phyloP scores from a whole-genome alignment of 2,113 vertebrate genomes.

The Carlito syrichta region DNA sequence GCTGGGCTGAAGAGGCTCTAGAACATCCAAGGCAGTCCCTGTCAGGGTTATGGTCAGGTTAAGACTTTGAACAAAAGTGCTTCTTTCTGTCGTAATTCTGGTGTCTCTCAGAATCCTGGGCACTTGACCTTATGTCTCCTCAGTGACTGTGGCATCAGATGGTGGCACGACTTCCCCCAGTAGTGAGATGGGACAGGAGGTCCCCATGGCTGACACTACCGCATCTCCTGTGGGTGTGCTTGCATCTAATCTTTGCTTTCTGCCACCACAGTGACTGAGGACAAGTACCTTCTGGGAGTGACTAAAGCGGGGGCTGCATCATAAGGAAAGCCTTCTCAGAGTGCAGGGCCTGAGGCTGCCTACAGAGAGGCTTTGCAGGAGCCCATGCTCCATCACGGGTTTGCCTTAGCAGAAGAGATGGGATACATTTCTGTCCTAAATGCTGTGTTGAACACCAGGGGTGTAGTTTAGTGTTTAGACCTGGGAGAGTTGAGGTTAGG shows the following conservation, averaged over 20 bases:
- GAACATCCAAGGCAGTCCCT: background rate
- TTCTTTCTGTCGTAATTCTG: background rate
- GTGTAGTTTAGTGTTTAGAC: background rate
- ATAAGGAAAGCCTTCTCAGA: background rate
- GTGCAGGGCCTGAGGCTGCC: no score
- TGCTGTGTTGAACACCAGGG: background rate
- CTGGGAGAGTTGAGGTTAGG: background rate
- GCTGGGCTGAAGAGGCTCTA: background rate
- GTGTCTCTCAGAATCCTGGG: background rate
- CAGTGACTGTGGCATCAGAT: background rate
- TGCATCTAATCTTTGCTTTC: no score
- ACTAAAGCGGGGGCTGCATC: background rate
- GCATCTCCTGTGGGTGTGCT: background rate
- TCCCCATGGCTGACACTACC: background rate
- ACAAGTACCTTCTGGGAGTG: no score
- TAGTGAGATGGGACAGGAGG: no score
- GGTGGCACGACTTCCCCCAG: background rate
- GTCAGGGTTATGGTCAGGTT: background rate
- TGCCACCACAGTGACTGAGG: no score
- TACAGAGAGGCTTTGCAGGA: background rate
- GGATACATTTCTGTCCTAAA: background rate
- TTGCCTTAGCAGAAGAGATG: background rate
- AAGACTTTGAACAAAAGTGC: background rate
- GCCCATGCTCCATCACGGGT: no score
- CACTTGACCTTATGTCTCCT: background rate